Evolutionary conservation across 2,797 vertebrate species (phyloP), one percentile per base, ranked within the genome.

Genomic region (Schizopygopsis malacanthus): DNA sequence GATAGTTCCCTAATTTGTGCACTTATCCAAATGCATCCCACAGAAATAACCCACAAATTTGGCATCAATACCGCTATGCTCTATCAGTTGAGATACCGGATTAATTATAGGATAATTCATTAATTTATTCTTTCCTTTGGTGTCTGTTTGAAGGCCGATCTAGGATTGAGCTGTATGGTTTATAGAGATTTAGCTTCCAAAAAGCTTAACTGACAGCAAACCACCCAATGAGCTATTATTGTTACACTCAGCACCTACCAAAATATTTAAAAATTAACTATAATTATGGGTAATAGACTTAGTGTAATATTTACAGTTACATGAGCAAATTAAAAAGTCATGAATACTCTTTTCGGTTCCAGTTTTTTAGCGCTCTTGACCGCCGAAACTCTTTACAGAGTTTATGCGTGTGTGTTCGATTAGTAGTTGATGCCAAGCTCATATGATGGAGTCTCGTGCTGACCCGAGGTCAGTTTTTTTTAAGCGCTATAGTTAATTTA

Each of bases 181-280:
- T 73, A 63, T 52, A 16, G 28, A 52, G 18, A 65, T 69, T 45
- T 81, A 59, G 37, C n/a, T 67, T 50, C 25, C 25, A 28, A 20
- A 67, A 72, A 56, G 15, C 47, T 65, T 56, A 54, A 50, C 71
- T 75, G 39, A 73, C 39, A 59, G 20, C 11, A 54, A 54, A 47
- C 82, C 77, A 81, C 45, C 67, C 69, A 65, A 65, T 16, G 79
- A 71, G 67, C 33, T 52, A 41, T 47, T 54, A 56, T 22, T 52
- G 28, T 81, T 12, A 70, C 43, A 15, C 50, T 71, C 54, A 83
- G 47, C 70, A 80, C 70, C 86, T 87, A 80, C 10, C 76, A 72
- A 89, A 87, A 89, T 81, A 87, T 87, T 84, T 87, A 81, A 78
- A 33, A 86, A 50, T 41, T 22, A 72, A 39, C 59, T 73, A 28